Conservation (phyloP, 2,797 vertebrate species). For the Paguma larvata region DNA sequence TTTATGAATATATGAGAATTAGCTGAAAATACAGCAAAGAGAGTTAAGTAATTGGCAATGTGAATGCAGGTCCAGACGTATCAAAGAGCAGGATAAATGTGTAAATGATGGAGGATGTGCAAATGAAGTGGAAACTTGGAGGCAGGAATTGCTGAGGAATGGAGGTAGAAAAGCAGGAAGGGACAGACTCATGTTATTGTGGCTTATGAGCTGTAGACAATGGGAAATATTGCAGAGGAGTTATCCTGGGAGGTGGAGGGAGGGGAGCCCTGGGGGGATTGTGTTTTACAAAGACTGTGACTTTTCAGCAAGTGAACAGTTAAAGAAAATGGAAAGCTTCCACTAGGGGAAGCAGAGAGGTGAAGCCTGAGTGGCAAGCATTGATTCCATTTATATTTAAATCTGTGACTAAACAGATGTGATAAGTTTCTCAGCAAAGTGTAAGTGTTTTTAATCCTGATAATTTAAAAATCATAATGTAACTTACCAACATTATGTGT, state of each 20-base stretch:
- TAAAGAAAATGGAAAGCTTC: not conserved
- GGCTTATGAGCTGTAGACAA: not conserved
- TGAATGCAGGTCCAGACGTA: not conserved
- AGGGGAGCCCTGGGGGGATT: fast-evolving
- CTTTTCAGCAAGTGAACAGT: not conserved
- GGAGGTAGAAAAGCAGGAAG: not conserved
- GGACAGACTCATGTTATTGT: fast-evolving
- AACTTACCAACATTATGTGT: not conserved
- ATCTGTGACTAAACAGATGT: not conserved
- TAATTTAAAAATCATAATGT: not conserved
- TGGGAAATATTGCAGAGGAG: not conserved
- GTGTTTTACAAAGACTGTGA: not conserved
- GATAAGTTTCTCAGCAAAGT: not conserved
- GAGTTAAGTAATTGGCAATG: not conserved
- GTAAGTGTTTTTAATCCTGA: not conserved
- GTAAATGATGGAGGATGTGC: no score
- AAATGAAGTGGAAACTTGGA: not conserved
- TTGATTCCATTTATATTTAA: not conserved
- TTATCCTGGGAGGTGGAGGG: no score
- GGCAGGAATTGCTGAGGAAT: not conserved
- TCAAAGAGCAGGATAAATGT: not conserved
- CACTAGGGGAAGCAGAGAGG: not conserved
- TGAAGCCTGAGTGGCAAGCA: not conserved
- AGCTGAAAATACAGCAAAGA: not conserved
- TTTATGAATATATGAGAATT: slow-evolving; percentile 22